Percentiles rank a stretch among this genome's conserved stretches.
Evolutionary conservation across 2,113 vertebrate genomes (phyloP).

Genomic region (Elephas maximus): DNA sequence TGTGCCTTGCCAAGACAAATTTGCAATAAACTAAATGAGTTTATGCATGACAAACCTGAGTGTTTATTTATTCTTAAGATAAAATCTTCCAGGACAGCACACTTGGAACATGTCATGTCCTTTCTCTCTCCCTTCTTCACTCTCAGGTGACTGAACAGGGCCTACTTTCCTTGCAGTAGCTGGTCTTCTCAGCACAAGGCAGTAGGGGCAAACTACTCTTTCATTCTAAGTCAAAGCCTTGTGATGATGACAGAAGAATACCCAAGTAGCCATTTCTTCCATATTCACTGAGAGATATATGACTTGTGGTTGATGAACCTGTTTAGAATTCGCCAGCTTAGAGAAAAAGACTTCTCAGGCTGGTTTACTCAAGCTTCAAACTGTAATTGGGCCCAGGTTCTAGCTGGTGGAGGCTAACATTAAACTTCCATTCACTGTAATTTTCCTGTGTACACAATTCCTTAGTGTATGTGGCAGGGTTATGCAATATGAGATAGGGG

Average conservation of each 20-base stretch:
- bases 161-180: too few species aligned
- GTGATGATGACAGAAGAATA: neutral
- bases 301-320: too few species aligned
- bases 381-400: neutral
- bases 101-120: neutral
- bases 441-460: too few species aligned
- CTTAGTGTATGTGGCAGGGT: too few species aligned
- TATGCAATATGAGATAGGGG: too few species aligned
- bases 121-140: rapidly evolving
- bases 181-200: neutral
- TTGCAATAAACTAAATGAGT: too few species aligned
- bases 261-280: neutral
- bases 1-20: too few species aligned
- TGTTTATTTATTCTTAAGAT: too few species aligned
- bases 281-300: neutral
- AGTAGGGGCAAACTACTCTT: neutral
- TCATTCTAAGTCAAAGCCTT: neutral
- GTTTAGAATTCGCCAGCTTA: neutral
- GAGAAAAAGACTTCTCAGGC: neutral
- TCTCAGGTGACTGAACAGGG: neutral
- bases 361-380: neutral
- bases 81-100: too few species aligned
- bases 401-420: too few species aligned
- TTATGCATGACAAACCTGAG: too few species aligned
- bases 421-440: neutral